These are phyloP conservation scores for Chloroclystis v-ata DNA, from an alignment of 2,888 invertebrate species.

Conservation along the genomic window DNA sequence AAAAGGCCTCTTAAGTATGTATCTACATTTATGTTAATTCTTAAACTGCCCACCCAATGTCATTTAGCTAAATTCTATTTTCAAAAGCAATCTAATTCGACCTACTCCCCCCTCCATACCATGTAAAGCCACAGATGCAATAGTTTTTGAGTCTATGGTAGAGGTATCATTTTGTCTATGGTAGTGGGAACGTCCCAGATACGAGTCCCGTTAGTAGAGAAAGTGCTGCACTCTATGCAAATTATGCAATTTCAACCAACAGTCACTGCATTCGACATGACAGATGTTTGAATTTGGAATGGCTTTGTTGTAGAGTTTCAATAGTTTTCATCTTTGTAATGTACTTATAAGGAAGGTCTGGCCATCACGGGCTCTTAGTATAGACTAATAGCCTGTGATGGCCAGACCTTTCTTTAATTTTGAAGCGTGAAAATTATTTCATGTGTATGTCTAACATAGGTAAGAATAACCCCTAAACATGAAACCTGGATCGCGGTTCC, in stretches of 20 bases:
- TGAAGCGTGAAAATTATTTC: no score
- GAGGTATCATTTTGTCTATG: no score
- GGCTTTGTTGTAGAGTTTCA: background rate
- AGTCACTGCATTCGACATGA: conserved; percentile 28
- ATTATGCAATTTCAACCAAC: conserved; percentile 65
- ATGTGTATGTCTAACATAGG: no score
- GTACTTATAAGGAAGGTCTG: no score
- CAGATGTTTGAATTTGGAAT: conserved; percentile 26
- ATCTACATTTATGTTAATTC: no score
- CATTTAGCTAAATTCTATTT: background rate
- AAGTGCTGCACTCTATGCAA: conserved; percentile 73
- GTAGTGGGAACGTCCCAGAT: conserved; percentile 49
- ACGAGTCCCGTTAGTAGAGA: conserved; percentile 67
- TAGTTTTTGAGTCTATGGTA: no score
- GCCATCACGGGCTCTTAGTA: no score
- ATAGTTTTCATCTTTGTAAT: background rate
- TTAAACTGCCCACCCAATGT: background rate
- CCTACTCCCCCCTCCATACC: conserved; percentile 23
- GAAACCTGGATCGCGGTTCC: no score
- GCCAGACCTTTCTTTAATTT: no score
- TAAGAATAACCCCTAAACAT: no score
- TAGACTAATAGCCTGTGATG: no score
- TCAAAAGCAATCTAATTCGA: conserved; percentile 25
- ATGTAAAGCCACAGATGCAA: background rate
- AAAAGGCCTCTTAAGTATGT: no score